Evolutionary conservation across 1,140 invertebrate species (phyloP).

Genomic region (Halesus radiatus): DNA sequence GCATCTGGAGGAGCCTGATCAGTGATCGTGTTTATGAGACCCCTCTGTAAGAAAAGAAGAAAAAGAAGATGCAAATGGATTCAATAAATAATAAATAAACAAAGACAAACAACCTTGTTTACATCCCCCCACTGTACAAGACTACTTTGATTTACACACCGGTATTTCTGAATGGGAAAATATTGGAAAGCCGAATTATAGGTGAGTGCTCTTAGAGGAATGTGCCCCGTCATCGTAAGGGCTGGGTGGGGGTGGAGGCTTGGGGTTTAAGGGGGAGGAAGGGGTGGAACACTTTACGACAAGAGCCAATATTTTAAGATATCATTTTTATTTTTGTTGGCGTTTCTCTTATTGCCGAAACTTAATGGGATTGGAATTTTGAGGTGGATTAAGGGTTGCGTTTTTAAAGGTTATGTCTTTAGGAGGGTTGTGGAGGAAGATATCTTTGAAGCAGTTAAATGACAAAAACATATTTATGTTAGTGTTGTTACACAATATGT

Average conservation of each 20-base stretch:
- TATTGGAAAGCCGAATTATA: slow-evolving; percentile 13
- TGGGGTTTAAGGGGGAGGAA: not conserved
- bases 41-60: too few relatives aligned
- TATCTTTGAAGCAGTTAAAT: too few relatives aligned
- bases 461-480: too few relatives aligned
- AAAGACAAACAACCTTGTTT: too few relatives aligned
- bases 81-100: too few relatives aligned
- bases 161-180: slow-evolving; percentile 8
- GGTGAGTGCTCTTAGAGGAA: slow-evolving; percentile 16
- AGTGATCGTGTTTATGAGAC: too few relatives aligned
- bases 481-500: too few relatives aligned
- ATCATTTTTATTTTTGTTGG: slow-evolving; percentile 1
- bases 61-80: too few relatives aligned
- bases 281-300: not conserved
- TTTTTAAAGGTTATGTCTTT: too few relatives aligned
- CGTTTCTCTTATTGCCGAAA: not conserved
- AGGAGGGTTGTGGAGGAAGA: too few relatives aligned
- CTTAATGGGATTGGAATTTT: slow-evolving; percentile 16
- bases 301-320: slow-evolving; percentile 33
- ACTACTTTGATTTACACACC: slow-evolving; percentile 2
- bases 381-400: not conserved
- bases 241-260: too few relatives aligned
- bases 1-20: too few relatives aligned
- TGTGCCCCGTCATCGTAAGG: slow-evolving; percentile 13
- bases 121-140: not conserved